These are phyloP conservation scores for Antechinus flavipes DNA, from an alignment of 2,113 vertebrate genomes.

Conservation along the genomic window DNA sequence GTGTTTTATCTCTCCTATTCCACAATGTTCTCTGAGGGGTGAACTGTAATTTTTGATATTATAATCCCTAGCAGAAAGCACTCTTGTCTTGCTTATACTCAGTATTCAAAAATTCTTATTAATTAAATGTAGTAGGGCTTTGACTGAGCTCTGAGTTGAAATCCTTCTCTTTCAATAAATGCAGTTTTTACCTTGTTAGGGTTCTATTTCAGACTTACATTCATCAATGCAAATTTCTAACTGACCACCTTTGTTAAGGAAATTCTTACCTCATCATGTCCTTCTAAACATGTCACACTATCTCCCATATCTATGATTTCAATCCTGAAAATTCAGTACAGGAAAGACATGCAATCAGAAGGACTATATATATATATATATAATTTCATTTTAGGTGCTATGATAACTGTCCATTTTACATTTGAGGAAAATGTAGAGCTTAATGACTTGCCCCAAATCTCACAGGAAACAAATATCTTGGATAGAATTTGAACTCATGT, in stretches of 20 bases:
- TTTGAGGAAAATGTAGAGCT: not conserved
- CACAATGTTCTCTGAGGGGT: too few species aligned
- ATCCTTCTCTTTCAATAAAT: too few species aligned
- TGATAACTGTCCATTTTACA: not conserved
- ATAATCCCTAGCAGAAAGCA: too few species aligned
- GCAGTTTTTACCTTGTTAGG: not conserved
- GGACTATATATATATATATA: not conserved
- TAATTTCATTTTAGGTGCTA: not conserved
- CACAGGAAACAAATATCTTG: not conserved
- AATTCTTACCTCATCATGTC: not conserved
- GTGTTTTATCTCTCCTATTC: too few species aligned
- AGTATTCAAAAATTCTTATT: too few species aligned
- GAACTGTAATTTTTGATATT: too few species aligned
- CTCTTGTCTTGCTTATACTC: too few species aligned
- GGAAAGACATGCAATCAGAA: too few species aligned
- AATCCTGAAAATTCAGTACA: not conserved
- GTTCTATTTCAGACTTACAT: not conserved
- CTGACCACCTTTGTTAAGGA: not conserved
- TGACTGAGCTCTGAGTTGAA: too few species aligned
- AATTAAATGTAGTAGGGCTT: too few species aligned
- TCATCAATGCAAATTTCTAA: not conserved
- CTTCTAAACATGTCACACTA: not conserved
- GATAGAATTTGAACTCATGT: not conserved
- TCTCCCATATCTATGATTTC: not conserved
- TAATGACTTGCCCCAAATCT: not conserved